Evolutionary conservation across 2,888 invertebrate genomes (phyloP).

Genomic region (Drosophila algonquin): DNA sequence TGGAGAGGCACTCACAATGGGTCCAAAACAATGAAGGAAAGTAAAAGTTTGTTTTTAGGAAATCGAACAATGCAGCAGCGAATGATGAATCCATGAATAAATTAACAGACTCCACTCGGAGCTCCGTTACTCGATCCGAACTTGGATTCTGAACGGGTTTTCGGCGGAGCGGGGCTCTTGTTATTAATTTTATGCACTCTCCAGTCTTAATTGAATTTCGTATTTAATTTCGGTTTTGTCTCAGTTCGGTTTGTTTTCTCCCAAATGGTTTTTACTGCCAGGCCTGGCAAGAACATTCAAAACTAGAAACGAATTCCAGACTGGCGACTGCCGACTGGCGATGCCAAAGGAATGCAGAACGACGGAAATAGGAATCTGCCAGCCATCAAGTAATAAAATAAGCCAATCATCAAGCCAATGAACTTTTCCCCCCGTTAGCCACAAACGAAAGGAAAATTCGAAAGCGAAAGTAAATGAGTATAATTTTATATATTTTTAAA

Average conservation of each 20-base stretch:
- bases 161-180: constrained; percentile 12
- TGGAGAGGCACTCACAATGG: constrained; percentile 44
- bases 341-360: constrained; percentile 4
- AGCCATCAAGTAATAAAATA: background rate
- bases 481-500: no score
- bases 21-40: constrained; percentile 59
- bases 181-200: constrained; percentile 51
- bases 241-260: constrained; percentile 24
- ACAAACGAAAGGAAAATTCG: constrained; percentile 22
- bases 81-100: constrained; percentile 66
- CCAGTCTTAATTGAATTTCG: constrained; percentile 35
- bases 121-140: constrained; percentile 2
- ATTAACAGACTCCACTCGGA: constrained; percentile 37
- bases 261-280: constrained; percentile 13
- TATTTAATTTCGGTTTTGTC: constrained; percentile 9
- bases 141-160: constrained; percentile 66
- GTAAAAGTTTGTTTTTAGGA: constrained; percentile 72
- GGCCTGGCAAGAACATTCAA: background rate
- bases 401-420: background rate
- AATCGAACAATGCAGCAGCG: constrained; percentile 58
- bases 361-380: background rate
- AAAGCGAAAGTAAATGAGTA: background rate
- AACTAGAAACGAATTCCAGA: background rate
- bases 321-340: no score
- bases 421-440: background rate